Base-by-base conservation (phyloP, 2,888 invertebrate genomes). In the Athrips mouffetella region DNA sequence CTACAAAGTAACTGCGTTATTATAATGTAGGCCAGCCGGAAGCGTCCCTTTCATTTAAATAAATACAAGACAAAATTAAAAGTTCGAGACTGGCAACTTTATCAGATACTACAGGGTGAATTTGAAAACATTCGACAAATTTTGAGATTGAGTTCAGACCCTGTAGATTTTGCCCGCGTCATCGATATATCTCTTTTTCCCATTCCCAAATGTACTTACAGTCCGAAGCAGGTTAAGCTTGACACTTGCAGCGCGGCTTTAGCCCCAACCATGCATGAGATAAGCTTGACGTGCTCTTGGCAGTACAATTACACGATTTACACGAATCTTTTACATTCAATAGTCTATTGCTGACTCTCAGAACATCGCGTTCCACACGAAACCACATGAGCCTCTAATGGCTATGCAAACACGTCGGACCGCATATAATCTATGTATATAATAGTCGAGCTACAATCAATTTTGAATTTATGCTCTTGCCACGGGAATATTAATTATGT, bases 281-380 rank as follows among this genome's bases (percentile, higher is more conserved):
- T 23, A 23, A n/a, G 23, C 23, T 23, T 7, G 7, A 5, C 3
- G 7, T 27, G 27, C 27, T 7, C 7, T 5, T 27, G 7, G 7
- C 8, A 27, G n/a, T n/a, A 27, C 27, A 27, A 27, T 8, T 10
- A 27, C 8, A 27, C 8, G 4, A 2, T 27, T 27, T n/a, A 59
- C 56, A 57, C 55, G 54, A 59, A 60, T 55, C 58, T 59, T 64
- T 58, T 57, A 53, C 58, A 58, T 63, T 62, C 59, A 64, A 57
- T 58, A 57, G 57, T 55, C 58, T 57, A 58, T 49, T 51, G 48
- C 48, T 50, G 50, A 47, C 52, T 56, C 46, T 47, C 47, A 52
- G 55, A 53, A 57, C 63, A 58, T 58, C 55, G 45, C 52, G 42
- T 54, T 52, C 55, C 48, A 55, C 52, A 50, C 52, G 49, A 52